These are phyloP conservation scores for Netelia inedita DNA, from an alignment of 2,888 invertebrate species.

Conservation along the genomic window DNA sequence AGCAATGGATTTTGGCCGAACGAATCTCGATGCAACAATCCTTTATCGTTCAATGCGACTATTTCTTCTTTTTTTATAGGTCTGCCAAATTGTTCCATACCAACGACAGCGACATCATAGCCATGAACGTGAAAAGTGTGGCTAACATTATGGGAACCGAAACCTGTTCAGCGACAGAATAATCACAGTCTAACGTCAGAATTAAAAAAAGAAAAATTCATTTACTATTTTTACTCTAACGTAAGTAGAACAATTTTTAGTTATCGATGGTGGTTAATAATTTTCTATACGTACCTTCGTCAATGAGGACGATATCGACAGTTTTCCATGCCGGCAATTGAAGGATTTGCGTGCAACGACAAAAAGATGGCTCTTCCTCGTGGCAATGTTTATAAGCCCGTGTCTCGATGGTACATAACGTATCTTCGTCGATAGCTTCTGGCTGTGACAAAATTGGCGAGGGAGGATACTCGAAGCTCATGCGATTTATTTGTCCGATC, in stretches of 20 bases:
- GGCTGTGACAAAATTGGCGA: conserved; percentile 87
- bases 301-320: conserved; percentile 88
- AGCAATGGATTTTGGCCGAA: conserved; percentile 73
- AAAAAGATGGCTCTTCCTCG: conserved; percentile 76
- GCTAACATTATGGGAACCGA: conserved; percentile 85
- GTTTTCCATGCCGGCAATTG: conserved; percentile 85
- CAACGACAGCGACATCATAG: conserved; percentile 75
- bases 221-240: not conserved
- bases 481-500: conserved; percentile 87
- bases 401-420: conserved; percentile 77
- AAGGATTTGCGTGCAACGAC: conserved; percentile 87
- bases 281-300: conserved; percentile 86
- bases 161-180: conserved; percentile 82
- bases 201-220: too few relatives aligned
- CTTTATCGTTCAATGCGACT: conserved; percentile 81
- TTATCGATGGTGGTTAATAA: conserved; percentile 54
- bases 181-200: too few relatives aligned
- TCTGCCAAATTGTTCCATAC: conserved; percentile 76
- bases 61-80: conserved; percentile 85
- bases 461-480: conserved; percentile 87
- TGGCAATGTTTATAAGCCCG: conserved; percentile 77
- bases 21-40: conserved; percentile 85
- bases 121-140: conserved; percentile 89
- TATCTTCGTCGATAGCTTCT: conserved; percentile 79
- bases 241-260: not conserved